Evolutionary conservation across 23 tunicate species (phyloP).

Genomic region (Halocynthia roretzi): DNA sequence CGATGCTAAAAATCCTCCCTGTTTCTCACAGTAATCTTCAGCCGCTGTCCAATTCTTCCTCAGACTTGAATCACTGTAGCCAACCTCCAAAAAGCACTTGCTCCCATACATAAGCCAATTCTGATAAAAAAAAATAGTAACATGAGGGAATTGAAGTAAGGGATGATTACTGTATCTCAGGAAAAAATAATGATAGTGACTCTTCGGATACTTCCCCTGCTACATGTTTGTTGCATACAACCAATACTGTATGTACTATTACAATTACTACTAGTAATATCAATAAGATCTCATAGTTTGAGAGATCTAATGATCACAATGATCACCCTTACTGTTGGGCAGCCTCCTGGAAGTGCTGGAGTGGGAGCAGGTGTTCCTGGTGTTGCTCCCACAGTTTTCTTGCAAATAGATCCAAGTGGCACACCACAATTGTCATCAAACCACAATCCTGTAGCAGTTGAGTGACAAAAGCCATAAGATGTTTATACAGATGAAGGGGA

Average conservation of each 20-base stretch:
- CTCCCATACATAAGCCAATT: slow-evolving; percentile 66
- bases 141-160: neutral
- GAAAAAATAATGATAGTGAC: too few species aligned
- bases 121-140: slow-evolving; percentile 8
- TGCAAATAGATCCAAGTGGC: slow-evolving; percentile 51
- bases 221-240: neutral
- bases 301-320: too few species aligned
- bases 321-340: slow-evolving; percentile 49
- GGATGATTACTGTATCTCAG: too few species aligned
- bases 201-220: neutral
- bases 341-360: slow-evolving; percentile 61
- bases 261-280: neutral
- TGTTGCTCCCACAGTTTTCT: slow-evolving; percentile 40
- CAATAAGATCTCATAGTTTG: neutral
- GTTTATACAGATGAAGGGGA: neutral
- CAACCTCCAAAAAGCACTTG: slow-evolving; percentile 69
- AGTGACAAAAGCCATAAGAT: neutral
- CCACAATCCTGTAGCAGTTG: slow-evolving; percentile 50
- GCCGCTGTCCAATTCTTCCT: slow-evolving; percentile 55
- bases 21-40: slow-evolving; percentile 54
- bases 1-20: slow-evolving; percentile 56
- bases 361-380: slow-evolving; percentile 59
- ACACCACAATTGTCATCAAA: slow-evolving; percentile 65
- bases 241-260: neutral
- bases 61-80: slow-evolving; percentile 47